Conservation (phyloP, 2,113 vertebrate genomes). For the Coptodon rendalli region DNA sequence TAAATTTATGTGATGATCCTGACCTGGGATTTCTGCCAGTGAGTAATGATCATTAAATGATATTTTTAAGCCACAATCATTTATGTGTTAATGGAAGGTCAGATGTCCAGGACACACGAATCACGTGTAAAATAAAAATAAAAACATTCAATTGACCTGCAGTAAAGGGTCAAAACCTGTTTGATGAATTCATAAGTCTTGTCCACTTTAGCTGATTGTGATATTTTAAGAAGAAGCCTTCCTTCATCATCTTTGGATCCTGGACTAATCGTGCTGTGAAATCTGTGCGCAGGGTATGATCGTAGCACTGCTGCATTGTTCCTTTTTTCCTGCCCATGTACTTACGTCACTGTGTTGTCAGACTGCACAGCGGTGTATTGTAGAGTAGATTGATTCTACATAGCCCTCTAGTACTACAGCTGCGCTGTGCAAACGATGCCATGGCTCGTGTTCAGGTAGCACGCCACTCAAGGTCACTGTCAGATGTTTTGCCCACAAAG, state of each 20-base stretch:
- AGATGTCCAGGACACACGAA: not conserved
- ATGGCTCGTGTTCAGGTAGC: not conserved
- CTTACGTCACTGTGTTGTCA: not conserved
- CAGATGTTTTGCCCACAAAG: not conserved
- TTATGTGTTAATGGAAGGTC: not conserved
- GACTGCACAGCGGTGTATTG: not conserved
- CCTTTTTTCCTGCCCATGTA: not conserved
- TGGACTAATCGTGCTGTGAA: not conserved
- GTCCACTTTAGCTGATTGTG: not conserved
- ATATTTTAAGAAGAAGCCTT: not conserved
- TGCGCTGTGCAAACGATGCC: not conserved
- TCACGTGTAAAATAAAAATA: not conserved
- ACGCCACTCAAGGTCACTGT: conserved; percentile 45
- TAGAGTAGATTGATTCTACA: not conserved
- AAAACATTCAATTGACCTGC: not conserved
- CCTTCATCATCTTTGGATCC: not conserved
- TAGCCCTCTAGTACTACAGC: not conserved
- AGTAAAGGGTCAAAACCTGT: not conserved
- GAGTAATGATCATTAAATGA: not conserved
- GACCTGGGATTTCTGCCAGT: not conserved
- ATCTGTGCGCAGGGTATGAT: not conserved
- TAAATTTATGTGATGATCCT: not conserved
- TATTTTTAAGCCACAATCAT: not conserved
- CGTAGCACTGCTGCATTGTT: not conserved
- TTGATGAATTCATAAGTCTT: not conserved